A percentile compares a stretch with the other conserved stretches of the same genome.
Conservation (phyloP, 2,888 invertebrate genomes). For the Tortricodes alternella region DNA sequence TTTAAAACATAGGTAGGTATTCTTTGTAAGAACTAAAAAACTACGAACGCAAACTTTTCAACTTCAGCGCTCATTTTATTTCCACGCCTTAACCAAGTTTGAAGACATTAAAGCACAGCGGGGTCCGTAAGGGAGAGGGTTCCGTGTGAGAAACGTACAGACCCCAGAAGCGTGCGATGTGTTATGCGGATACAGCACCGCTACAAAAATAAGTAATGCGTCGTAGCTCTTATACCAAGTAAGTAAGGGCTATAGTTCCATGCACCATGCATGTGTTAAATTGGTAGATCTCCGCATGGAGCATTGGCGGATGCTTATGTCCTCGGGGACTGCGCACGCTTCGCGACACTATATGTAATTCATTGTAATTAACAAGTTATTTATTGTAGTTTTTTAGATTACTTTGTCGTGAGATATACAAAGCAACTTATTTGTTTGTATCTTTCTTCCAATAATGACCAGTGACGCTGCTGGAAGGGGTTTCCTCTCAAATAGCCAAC, state of each 20-base stretch:
- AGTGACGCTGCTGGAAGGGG: too few relatives aligned
- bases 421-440: too few relatives aligned
- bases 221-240: too few relatives aligned
- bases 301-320: constrained; percentile 34
- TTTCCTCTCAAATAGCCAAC: too few relatives aligned
- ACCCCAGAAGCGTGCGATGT: too few relatives aligned
- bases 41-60: constrained; percentile 7
- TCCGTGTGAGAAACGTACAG: constrained; percentile 68
- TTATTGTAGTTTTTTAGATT: constrained; percentile 48
- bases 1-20: too few relatives aligned
- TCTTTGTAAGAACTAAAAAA: neutral
- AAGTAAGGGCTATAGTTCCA: too few relatives aligned
- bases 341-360: constrained; percentile 69
- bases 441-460: too few relatives aligned
- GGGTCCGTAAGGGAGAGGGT: constrained; percentile 47
- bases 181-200: too few relatives aligned
- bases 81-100: constrained; percentile 13
- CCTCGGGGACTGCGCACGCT: constrained; percentile 55
- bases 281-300: constrained; percentile 35
- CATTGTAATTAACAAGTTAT: constrained; percentile 61
- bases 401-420: too few relatives aligned
- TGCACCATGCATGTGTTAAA: too few relatives aligned
- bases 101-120: constrained; percentile 36
- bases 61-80: constrained; percentile 16
- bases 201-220: too few relatives aligned